Percentiles rank a stretch among this genome's conserved stretches.
Conservation (phyloP, 2,797 vertebrate genomes). For the Pyrrhura leucotis region DNA sequence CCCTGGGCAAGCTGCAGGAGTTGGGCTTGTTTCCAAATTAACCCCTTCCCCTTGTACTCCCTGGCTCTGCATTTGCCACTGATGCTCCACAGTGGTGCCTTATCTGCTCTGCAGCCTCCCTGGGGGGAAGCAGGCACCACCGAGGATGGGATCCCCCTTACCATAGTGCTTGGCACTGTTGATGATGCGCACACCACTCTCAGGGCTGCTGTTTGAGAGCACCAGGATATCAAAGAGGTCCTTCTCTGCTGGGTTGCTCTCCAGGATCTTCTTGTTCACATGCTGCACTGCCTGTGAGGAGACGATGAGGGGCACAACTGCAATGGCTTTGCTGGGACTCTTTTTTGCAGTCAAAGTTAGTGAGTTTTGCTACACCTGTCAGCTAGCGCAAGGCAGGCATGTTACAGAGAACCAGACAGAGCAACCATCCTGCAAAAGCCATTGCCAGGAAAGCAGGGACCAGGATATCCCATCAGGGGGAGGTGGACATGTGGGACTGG, state of each 20-base stretch:
- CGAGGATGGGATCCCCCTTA: neutral
- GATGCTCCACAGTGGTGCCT: neutral
- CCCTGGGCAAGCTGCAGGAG: neutral
- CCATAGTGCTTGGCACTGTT: constrained; percentile 77
- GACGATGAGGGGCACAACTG: neutral
- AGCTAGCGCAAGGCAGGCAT: neutral
- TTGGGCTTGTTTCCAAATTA: neutral
- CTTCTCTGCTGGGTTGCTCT: constrained; percentile 70
- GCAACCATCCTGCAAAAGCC: neutral
- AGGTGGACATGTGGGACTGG: neutral
- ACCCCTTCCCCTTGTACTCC: neutral
- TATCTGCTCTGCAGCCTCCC: neutral
- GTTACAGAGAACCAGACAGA: neutral
- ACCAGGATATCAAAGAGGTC: constrained; percentile 83
- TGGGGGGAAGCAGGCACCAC: neutral
- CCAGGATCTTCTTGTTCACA: constrained; percentile 80
- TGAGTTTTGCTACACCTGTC: neutral
- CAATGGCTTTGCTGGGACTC: neutral
- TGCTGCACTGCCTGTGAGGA: constrained; percentile 75
- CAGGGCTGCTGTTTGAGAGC: constrained; percentile 78
- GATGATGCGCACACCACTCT: constrained; percentile 73
- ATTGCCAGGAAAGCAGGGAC: neutral
- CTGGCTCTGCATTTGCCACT: neutral
- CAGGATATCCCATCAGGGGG: accelerated
- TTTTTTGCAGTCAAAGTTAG: neutral